Evolutionary conservation across 2,113 vertebrate genomes (phyloP), one percentile per base, ranked within the genome.

Genomic region (Amphiprion percula): DNA sequence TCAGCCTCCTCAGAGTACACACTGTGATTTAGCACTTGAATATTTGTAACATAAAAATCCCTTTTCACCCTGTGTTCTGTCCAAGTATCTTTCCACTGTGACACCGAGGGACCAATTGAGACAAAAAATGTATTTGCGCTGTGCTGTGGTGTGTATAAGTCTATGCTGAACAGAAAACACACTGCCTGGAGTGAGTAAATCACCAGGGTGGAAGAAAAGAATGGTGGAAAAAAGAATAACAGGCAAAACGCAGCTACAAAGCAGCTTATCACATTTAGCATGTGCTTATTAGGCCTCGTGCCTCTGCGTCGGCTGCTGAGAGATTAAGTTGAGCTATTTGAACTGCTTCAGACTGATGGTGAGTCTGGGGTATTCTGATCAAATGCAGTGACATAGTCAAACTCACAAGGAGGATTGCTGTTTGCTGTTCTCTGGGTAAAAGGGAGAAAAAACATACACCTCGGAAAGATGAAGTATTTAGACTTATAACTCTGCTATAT

Each of bases 81-180:
- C 89, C 92, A 93, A 94, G 83, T 90, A 86, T 93, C 90, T 91
- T 91, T 92, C 87, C 90, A 91, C 73, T 86, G 87, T 86, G 91
- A 93, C 92, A 91, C 92, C 91, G 9, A 84, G 93, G 92, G 93
- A 95, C 94, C 94, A 94, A 94, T 91, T 95, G 92, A 92, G 90
- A 92, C 82, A 83, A 83, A 30, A 30, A 92, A 91, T 93, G 77
- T 94, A 88, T 94, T 95, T 92, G 92, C 89, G 86, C 89, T 50
- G 87, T 84, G 88, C 82, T 75, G 84, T 81, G 81, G 84, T 75
- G 76, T 76, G 82, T 70, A n/a, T 63, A 59, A 82, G 79, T 77
- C 87, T 69, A 61, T 12, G 60, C 52, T 69, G 77, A 92, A 74
- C 76, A 91, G 78, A 88, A 90, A 90, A 89, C 90, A 77, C 79